These are phyloP conservation scores for Sorex maritimensis DNA, from an alignment of 2,797 vertebrate species.

Conservation along the genomic window DNA sequence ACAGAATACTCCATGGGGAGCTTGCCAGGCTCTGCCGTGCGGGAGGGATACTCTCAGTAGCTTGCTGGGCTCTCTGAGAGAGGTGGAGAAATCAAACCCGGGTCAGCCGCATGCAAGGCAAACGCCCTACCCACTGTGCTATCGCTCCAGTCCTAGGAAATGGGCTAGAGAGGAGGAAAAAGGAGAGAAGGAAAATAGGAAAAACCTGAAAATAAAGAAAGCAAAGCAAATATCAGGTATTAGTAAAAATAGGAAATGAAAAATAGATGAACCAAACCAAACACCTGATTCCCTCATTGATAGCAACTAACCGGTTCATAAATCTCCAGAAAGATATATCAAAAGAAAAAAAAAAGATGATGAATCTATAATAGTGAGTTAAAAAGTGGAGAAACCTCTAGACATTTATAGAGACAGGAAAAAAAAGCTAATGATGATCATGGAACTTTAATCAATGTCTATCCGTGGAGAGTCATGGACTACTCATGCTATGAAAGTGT, in stretches of 20 bases:
- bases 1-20: no score
- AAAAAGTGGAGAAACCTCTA: neutral
- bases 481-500: neutral
- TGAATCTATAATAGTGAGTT: neutral
- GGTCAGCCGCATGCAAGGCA: no score
- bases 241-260: constrained; percentile 15
- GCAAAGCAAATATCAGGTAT: neutral
- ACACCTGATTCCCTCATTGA: neutral
- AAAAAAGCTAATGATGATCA: neutral
- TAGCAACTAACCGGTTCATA: neutral
- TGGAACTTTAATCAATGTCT: neutral
- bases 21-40: no score
- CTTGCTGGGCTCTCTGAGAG: no score
- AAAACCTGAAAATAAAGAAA: neutral
- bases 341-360: constrained; percentile 1
- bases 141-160: no score
- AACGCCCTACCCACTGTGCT: no score
- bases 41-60: no score
- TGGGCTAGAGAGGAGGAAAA: neutral
- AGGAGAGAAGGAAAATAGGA: neutral
- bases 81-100: no score
- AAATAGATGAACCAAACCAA: neutral
- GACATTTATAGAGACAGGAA: neutral
- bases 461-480: neutral
- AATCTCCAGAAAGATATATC: neutral